Evolutionary conservation across 1,140 invertebrate genomes (phyloP).

Genomic region (Contarinia nasturtii): DNA sequence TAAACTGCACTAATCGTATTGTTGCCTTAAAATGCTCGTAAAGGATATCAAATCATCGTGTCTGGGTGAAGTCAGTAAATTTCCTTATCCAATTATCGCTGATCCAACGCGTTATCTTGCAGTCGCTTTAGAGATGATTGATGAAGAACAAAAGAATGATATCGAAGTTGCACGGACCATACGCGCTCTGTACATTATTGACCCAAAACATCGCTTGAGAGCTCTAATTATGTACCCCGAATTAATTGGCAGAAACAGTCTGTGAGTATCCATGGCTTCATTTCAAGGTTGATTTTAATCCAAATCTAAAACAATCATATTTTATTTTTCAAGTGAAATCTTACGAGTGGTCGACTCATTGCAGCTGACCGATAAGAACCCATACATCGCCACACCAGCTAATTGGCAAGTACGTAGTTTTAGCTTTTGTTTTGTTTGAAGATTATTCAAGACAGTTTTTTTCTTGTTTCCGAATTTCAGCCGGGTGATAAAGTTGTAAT

Average conservation of each 20-base stretch:
- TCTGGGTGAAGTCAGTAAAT: conserved; percentile 39
- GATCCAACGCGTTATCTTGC: conserved; percentile 62
- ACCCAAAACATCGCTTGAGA: conserved; percentile 67
- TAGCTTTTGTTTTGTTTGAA: neutral
- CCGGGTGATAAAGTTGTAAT: conserved; percentile 68
- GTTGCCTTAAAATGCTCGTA: too few species aligned
- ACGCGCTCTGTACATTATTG: conserved; percentile 72
- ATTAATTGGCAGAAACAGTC: conserved; percentile 78
- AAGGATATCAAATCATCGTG: conserved; percentile 62
- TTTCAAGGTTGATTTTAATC: neutral
- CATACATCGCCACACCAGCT: conserved; percentile 64
- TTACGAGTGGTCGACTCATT: conserved; percentile 74
- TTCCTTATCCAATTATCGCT: conserved; percentile 76
- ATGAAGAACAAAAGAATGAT: conserved; percentile 54
- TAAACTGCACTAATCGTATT: too few species aligned
- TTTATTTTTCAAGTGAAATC: conserved; percentile 75
- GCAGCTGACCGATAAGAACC: conserved; percentile 51
- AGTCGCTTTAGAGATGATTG: conserved; percentile 67
- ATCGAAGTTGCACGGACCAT: conserved; percentile 57
- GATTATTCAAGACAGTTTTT: neutral
- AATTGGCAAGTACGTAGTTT: conserved; percentile 59
- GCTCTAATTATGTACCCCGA: conserved; percentile 82
- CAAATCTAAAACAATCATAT: neutral
- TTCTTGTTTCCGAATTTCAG: conserved; percentile 25
- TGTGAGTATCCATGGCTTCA: conserved; percentile 36